Evolutionary conservation across 2,888 invertebrate genomes (phyloP), one percentile per base, ranked within the genome.

Genomic region (Coecobrya sp.): DNA sequence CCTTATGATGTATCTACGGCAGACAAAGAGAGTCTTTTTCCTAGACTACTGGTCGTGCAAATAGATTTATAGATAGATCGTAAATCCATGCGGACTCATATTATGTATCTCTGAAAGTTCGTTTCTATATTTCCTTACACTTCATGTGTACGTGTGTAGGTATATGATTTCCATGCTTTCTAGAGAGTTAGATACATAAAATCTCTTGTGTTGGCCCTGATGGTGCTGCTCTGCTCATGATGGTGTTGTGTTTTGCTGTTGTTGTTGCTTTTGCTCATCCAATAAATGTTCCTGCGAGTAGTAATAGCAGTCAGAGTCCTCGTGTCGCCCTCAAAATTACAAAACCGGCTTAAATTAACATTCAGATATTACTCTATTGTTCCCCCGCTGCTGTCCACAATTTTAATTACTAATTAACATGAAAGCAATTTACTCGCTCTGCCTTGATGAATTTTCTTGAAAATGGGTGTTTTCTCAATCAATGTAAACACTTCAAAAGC

Each of bases 401-500:
- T 90, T 90, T 90, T 90, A 90, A 90, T 90, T 90, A 90, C 86
- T 90, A 90, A 90, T 90, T 90, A 90, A 90, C 90, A 90, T 90
- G 90, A 90, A 90, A 90, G 90, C 90, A 90, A 90, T 90, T 90
- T 90, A 90, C 79, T 90, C 65, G 70, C 89, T 90, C 52, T 79
- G 86, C 84, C 84, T 86, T 90, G 90, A 90, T 90, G 90, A 90
- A 90, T 90, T 90, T 90, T 76, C 85, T 73, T 89, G 76, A 90
- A 90, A 90, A 90, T 90, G 90, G 90, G 90, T 90, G 90, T 90
- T 90, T 90, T 90, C 90, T 90, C 90, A 90, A 90, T 90, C 90
- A 90, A 86, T 90, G 90, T 86, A 90, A 90, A 90, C 90, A 90
- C 85, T 90, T 90, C 79, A 79, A 79, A 89, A 86, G 42, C 4